Conservation (phyloP, 2,113 vertebrate species). For the Pungitius pungitius region DNA sequence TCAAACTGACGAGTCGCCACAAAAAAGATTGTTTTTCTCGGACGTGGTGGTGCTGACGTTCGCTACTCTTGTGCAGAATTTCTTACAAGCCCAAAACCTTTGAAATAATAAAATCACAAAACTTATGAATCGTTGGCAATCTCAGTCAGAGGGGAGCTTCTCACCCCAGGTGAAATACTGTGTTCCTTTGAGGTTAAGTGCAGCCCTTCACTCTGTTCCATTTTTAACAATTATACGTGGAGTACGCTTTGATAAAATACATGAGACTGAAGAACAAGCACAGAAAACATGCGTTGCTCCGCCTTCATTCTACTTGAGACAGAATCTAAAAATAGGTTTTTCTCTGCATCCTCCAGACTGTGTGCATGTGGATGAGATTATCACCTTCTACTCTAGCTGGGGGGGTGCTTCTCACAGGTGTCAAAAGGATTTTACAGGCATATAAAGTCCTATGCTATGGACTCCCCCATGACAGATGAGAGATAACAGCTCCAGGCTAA, state of each 20-base stretch:
- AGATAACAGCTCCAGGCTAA: too few relatives aligned
- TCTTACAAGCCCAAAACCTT: background rate
- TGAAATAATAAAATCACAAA: too few relatives aligned
- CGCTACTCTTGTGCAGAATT: background rate
- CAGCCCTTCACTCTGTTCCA: conserved; percentile 29
- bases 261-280: background rate
- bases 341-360: conserved; percentile 39
- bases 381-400: conserved; percentile 51
- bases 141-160: too few relatives aligned
- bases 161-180: background rate
- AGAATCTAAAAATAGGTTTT: conserved; percentile 64
- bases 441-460: too few relatives aligned
- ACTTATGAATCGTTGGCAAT: too few relatives aligned
- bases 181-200: conserved; percentile 43
- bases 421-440: background rate
- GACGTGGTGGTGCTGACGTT: too few relatives aligned
- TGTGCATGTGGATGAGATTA: conserved; percentile 61
- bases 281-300: conserved; percentile 24
- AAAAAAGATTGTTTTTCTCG: background rate
- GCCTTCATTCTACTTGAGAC: conserved; percentile 32
- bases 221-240: conserved; percentile 41
- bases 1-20: background rate
- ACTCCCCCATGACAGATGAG: too few relatives aligned
- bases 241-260: conserved; percentile 23
- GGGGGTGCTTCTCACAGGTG: background rate